Evolutionary conservation across 1,140 invertebrate genomes (phyloP), one percentile per base, ranked within the genome.

Genomic region (Sitodiplosis mosellana): DNA sequence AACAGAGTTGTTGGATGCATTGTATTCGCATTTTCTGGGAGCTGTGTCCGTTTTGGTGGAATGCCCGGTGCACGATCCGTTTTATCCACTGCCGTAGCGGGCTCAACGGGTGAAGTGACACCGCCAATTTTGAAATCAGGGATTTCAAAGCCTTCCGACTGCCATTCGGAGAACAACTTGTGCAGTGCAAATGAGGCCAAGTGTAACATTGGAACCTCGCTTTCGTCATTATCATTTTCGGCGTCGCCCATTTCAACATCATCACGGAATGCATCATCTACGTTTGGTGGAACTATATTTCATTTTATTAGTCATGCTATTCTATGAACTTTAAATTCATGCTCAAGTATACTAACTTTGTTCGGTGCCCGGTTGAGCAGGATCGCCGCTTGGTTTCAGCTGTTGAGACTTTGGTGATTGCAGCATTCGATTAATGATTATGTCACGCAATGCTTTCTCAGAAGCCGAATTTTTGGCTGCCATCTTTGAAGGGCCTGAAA

Each of bases 111-210:
- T 12, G 36, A 17, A 43, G 38, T 15, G 4, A 15, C 17, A 49
- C 38, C 6, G 27, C 18, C 11, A 49, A 33, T 14, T 17, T 33
- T 33, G 53, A 64, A 55, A 40, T 64, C 60, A 27, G 78, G 78
- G 33, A 81, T 74, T 47, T 74, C 69, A 52, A 71, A 77, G 1
- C 80, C 80, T 50, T 79, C 75, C 50, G 69, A 73, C 59, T 81
- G 78, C 80, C 81, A 83, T 59, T 83, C 80, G 2, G 73, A 60
- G 60, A 83, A 83, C 22, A 84, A 63, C 62, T 82, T 83, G 59
- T 80, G 78, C 10, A 84, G 66, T 52, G 80, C 81, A 66, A 79
- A 84, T 46, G 77, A 80, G 2, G 79, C 79, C 52, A 83, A 64
- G 58, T 80, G 80, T 49, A 80, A 73, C 80, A 81, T 83, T 1